phyloP scores from a whole-genome alignment of 2,113 vertebrate species.

The Cephalopholis sonnerati region DNA sequence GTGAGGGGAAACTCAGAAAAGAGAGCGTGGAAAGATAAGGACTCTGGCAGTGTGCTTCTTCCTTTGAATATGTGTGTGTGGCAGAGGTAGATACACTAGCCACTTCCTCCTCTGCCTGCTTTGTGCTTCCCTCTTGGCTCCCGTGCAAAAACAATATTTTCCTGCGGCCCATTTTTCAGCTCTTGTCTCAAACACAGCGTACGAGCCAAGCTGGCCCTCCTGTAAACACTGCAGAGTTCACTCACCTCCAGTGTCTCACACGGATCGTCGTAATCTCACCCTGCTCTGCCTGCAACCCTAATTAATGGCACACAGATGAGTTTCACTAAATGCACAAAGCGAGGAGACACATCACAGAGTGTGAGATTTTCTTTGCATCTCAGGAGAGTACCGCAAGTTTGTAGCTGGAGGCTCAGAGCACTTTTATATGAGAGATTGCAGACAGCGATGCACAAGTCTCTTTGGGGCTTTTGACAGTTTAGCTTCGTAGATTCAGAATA shows the following conservation, averaged over 20 bases:
- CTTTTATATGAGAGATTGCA: not conserved
- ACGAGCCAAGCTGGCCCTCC: conserved; percentile 16
- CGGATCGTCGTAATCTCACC: not conserved
- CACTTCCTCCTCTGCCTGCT: conserved; percentile 55
- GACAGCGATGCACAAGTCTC: not conserved
- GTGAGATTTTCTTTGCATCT: conserved; percentile 3
- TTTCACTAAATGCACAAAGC: conserved; percentile 18
- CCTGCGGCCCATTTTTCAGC: conserved; percentile 55
- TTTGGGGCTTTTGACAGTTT: conserved; percentile 7
- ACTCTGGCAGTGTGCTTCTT: conserved; percentile 40
- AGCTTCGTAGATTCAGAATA: not conserved
- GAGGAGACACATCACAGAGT: accelerated
- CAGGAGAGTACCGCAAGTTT: conserved; percentile 8
- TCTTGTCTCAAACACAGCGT: conserved; percentile 30
- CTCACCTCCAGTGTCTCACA: conserved; percentile 16
- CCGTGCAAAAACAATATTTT: conserved; percentile 65
- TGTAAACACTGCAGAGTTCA: conserved; percentile 51
- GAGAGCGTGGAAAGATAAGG: conserved; percentile 58
- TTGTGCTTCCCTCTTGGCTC: conserved; percentile 61
- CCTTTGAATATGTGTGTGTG: conserved; percentile 45
- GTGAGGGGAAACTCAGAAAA: conserved; percentile 47
- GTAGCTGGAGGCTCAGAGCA: conserved; percentile 14
- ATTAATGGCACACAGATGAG: conserved; percentile 30
- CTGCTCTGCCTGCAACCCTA: conserved; percentile 18
- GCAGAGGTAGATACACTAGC: conserved; percentile 46